Evolutionary conservation across 1,140 invertebrate species (phyloP).

Genomic region (Drosophila seguyi): DNA sequence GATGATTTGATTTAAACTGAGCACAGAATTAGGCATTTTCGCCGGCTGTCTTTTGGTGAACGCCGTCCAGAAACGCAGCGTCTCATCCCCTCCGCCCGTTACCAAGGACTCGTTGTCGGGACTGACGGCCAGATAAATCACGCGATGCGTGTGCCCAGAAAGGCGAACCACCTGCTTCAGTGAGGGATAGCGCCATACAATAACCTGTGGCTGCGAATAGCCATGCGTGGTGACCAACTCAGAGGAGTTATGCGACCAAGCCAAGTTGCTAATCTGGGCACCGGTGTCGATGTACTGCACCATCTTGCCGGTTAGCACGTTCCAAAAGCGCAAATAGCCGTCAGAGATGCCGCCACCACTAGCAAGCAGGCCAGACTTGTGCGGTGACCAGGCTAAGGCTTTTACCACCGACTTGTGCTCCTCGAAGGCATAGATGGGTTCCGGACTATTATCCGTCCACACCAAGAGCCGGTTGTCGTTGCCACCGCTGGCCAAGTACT

Average conservation of each 20-base stretch:
- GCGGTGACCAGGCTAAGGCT: slow-evolving; percentile 99
- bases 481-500: slow-evolving; percentile 98
- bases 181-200: slow-evolving; percentile 99
- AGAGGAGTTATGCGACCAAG: slow-evolving; percentile 99
- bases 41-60: slow-evolving; percentile 98
- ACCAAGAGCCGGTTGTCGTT: slow-evolving; percentile 99
- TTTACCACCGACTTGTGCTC: slow-evolving; percentile 99
- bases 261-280: slow-evolving; percentile 98
- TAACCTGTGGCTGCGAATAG: slow-evolving; percentile 99
- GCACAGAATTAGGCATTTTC: slow-evolving; percentile 96
- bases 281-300: slow-evolving; percentile 99
- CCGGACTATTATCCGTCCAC: slow-evolving; percentile 95
- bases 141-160: slow-evolving; percentile 98
- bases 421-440: slow-evolving; percentile 96
- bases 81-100: slow-evolving; percentile 99
- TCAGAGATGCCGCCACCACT: slow-evolving; percentile 99
- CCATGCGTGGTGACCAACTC: slow-evolving; percentile 99
- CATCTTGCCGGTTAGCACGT: slow-evolving; percentile 98
- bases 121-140: slow-evolving; percentile 98
- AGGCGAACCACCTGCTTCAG: slow-evolving; percentile 97
- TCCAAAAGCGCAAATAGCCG: slow-evolving; percentile 99
- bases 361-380: slow-evolving; percentile 98
- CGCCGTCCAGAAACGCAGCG: slow-evolving; percentile 99
- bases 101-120: slow-evolving; percentile 99
- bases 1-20: slow-evolving; percentile 93